A percentile compares a stretch with the other conserved stretches of the same genome.
Evolutionary conservation across 2,113 vertebrate genomes (phyloP).

Genomic region (Petromus typicus): DNA sequence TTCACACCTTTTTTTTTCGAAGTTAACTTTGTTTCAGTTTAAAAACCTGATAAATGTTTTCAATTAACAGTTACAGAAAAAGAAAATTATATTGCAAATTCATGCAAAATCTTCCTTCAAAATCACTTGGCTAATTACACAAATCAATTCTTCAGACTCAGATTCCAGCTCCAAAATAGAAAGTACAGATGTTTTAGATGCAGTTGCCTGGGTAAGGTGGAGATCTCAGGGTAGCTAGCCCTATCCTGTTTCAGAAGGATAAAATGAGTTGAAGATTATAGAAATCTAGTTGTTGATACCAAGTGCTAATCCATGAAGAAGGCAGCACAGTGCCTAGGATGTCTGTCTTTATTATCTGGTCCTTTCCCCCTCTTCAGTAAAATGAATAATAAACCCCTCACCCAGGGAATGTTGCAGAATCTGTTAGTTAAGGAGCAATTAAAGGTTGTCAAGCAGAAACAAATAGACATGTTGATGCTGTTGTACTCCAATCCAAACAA

Average conservation of each 20-base stretch:
- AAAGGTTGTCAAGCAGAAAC: neutral
- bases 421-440: neutral
- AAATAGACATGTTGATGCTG: neutral
- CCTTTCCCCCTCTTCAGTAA: neutral
- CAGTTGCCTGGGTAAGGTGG: neutral
- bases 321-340: neutral
- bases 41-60: constrained; percentile 83
- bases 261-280: neutral
- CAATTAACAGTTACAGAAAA: constrained; percentile 84
- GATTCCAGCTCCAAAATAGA: constrained; percentile 53
- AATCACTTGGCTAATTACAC: constrained; percentile 79
- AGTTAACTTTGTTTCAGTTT: constrained; percentile 80
- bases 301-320: neutral
- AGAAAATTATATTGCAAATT: constrained; percentile 82
- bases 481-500: neutral
- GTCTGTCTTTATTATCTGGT: neutral
- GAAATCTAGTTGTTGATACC: neutral
- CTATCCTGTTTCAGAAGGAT: neutral
- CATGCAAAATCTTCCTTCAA: constrained; percentile 79
- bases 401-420: neutral
- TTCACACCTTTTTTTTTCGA: constrained; percentile 79
- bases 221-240: neutral
- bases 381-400: neutral
- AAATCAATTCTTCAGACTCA: constrained; percentile 76
- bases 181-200: constrained; percentile 30